Conservation (phyloP, 1,140 invertebrate species). For the Conus betulinus region DNA sequence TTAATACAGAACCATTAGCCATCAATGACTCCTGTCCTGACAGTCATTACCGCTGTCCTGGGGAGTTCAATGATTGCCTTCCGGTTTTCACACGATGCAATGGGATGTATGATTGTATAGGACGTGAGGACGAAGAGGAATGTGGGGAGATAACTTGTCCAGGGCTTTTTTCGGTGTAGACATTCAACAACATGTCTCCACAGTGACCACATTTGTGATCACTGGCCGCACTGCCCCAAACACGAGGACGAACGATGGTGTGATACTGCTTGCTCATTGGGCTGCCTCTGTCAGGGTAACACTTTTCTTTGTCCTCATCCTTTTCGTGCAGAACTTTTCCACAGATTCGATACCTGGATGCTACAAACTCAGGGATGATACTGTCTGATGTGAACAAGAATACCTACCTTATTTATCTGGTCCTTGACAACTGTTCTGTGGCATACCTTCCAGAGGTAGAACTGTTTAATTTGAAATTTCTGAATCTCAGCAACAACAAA, state of each 20-base stretch:
- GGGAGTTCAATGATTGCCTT: too few species aligned
- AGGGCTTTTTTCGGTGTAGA: conserved; percentile 25
- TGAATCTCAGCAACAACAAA: conserved; percentile 25
- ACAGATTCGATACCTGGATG: background rate
- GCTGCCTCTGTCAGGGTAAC: conserved; percentile 21
- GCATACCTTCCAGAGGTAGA: background rate
- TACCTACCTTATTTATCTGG: background rate
- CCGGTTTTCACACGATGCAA: background rate
- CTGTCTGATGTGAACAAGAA: background rate
- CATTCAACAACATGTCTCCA: conserved; percentile 13
- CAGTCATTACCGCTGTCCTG: too few species aligned
- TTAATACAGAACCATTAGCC: background rate
- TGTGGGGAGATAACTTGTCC: conserved; percentile 25
- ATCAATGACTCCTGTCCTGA: background rate
- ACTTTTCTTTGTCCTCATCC: background rate
- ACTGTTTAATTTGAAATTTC: background rate
- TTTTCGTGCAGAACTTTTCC: too few species aligned
- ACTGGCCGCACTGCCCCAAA: background rate
- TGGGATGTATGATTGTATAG: conserved; percentile 16
- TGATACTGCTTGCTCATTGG: conserved; percentile 44
- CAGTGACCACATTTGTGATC: too few species aligned
- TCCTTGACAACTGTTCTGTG: background rate
- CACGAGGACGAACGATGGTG: conserved; percentile 36
- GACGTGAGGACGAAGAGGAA: background rate
- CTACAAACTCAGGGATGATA: background rate